A percentile compares a stretch with the other conserved stretches of the same genome.
Conservation (phyloP, 1,140 invertebrate genomes). For the Procambarus clarkii region DNA sequence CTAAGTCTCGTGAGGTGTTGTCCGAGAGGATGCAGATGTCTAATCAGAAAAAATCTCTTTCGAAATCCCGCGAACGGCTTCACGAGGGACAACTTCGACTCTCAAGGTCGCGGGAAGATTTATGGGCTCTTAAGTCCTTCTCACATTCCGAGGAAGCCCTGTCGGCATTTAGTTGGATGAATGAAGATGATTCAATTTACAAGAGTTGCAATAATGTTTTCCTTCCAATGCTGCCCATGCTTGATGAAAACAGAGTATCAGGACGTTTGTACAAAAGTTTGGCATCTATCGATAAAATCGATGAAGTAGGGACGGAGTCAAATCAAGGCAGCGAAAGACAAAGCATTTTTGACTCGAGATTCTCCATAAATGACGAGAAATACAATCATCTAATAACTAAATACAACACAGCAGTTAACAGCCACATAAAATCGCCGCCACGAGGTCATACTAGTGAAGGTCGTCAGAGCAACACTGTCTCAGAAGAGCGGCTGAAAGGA, state of each 20-base stretch:
- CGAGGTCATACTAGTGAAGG: conserved; percentile 1
- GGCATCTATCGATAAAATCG: conserved; percentile 71
- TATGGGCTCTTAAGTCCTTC: conserved; percentile 62
- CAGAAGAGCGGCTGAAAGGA: conserved; percentile 43
- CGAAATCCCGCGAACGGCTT: conserved; percentile 77
- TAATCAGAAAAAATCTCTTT: conserved; percentile 74
- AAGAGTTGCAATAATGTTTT: conserved; percentile 71
- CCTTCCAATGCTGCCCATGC: conserved; percentile 61
- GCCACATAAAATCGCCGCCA: conserved; percentile 38
- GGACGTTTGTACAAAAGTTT: conserved; percentile 70
- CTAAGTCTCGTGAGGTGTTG: conserved; percentile 80
- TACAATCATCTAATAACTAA: conserved; percentile 70
- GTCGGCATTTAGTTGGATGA: conserved; percentile 63
- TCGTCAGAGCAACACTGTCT: conserved; percentile 13
- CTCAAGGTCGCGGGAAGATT: conserved; percentile 66
- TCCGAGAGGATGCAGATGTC: conserved; percentile 78
- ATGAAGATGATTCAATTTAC: conserved; percentile 69
- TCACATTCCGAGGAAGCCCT: conserved; percentile 71
- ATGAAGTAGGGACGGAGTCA: conserved; percentile 57
- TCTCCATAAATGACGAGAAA: conserved; percentile 66
- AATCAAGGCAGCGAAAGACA: conserved; percentile 33
- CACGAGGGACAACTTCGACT: conserved; percentile 71
- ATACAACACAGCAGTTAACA: conserved; percentile 70
- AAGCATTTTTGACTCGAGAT: conserved; percentile 65
- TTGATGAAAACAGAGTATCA: conserved; percentile 57